Base-by-base conservation (phyloP, 37 sponge, comb jelly and placozoan species). In the Ianthella basta region DNA sequence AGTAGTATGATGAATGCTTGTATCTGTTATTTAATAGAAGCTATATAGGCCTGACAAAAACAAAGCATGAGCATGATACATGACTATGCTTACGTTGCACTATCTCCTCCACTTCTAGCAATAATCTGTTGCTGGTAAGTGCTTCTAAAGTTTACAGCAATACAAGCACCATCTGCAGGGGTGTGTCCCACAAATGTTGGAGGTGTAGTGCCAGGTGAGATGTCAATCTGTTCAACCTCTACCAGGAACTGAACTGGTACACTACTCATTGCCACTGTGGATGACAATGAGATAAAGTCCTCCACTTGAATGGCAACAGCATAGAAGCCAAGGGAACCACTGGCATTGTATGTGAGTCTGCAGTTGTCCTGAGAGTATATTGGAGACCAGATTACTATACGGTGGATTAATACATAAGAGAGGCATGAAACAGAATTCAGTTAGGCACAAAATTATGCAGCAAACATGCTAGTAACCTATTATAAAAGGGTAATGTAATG, bases 201-300 rank as follows among this genome's bases (percentile, higher is more conserved):
- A 55, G 73, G 65, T 44, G 8, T 44, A 3, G 8, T 8, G 3
- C 50, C 50, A 37, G 82, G 54, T 14, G 75, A 25, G 15, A 23
- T 25, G 19, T 30, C 36, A 33, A 35, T 24, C 33, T 13, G 10
- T 23, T 72, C 80, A 25, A 86, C 57, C 33, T 72, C 1, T 32
- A 87, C 38, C 19, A 87, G 60, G 54, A 87, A 87, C 53, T 87
- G 87, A 3, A 87, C n/a, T 59, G 82, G 82, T 15, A 87, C 74
- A 72, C 87, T 87, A 55, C 87, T 87, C 60, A 87, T 23, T 32
- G 82, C 74, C 18, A 40, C 33, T 16, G 73, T 82, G 44, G 44
- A 38, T n/a, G 41, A 16, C 15, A 13, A 0, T 24, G 82, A 59
- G 29, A 27, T 30, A 70, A 74, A 87, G 44, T 87, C 87, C 59